Base-by-base conservation (phyloP, 2,888 invertebrate species). In the Eupithecia vulgata region DNA sequence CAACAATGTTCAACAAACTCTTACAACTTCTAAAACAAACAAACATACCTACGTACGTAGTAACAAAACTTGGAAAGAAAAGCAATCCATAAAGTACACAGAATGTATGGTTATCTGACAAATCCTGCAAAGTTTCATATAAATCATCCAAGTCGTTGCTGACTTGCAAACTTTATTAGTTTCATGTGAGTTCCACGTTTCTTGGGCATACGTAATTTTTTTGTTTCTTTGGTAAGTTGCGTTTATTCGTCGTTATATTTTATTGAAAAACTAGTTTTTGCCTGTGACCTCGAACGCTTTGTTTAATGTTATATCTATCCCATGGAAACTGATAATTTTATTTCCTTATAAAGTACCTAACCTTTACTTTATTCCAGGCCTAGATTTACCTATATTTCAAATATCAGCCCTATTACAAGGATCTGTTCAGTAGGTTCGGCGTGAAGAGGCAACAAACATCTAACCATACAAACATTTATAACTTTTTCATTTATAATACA, bases 41-140 rank as follows among this genome's bases (percentile, higher is more conserved):
- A 57, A 1, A n/a, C n/a, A n/a, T n/a, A 52, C 52, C 10, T 57
- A 57, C 57, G 12, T 25, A 64, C 35, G 45, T n/a, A 59, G 17
- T 69, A 25, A n/a, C 10, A 12, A 45, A 42, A 70, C 45, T 62
- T 62, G n/a, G 42, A 45, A 69, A 69, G 61, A 66, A 70, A 70
- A 70, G 48, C 57, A 66, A 72, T 68, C 68, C 40, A 68, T 65
- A 64, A 68, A 64, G 59, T 71, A 66, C 66, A 66, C 65, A 67
- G n/a, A 67, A 73, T 65, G 57, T 57, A 64, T 34, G 69, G 70
- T 59, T 70, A 57, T 67, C 74, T 64, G 57, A 71, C 67, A 74
- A 71, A 64, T 64, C 62, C 15, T 15, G 40, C 61, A 42, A 15
- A 35, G 21, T 68, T 59, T 37, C 42, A n/a, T 30, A 25, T 42